These are phyloP conservation scores for Oreortyx pictus DNA, from an alignment of 2,797 vertebrate species.

Conservation along the genomic window DNA sequence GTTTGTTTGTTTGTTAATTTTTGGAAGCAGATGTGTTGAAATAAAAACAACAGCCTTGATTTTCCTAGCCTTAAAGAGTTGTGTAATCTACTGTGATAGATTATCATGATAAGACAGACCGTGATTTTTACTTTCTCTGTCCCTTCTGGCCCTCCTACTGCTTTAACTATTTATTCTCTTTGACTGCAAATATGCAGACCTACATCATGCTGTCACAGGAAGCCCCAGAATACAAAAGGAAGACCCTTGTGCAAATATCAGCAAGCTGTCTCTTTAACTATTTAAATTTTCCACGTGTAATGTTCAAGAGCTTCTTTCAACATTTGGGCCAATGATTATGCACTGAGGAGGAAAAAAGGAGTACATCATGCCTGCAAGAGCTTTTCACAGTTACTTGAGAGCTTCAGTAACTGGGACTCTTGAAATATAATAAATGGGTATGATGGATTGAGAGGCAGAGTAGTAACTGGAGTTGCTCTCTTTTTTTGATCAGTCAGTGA, in stretches of 20 bases:
- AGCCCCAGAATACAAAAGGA: background rate
- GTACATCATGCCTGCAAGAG: background rate
- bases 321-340: too few species aligned
- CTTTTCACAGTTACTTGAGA: background rate
- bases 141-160: background rate
- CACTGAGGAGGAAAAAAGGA: background rate
- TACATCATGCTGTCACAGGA: background rate
- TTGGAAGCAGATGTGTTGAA: background rate
- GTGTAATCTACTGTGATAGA: background rate
- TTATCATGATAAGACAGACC: background rate
- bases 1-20: background rate
- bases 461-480: rapidly evolving
- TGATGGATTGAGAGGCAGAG: background rate
- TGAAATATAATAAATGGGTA: background rate
- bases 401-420: background rate
- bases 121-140: background rate
- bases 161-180: background rate
- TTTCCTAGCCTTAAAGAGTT: background rate
- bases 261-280: background rate
- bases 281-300: background rate
- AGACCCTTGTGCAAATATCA: background rate
- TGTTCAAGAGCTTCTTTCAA: background rate
- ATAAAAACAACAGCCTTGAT: background rate
- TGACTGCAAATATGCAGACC: background rate
- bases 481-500: background rate